A percentile compares a stretch with the other conserved stretches of the same genome.
These are phyloP conservation scores for Chaetogeoica ovagalla DNA, from an alignment of 2,888 invertebrate genomes.

Conservation along the genomic window DNA sequence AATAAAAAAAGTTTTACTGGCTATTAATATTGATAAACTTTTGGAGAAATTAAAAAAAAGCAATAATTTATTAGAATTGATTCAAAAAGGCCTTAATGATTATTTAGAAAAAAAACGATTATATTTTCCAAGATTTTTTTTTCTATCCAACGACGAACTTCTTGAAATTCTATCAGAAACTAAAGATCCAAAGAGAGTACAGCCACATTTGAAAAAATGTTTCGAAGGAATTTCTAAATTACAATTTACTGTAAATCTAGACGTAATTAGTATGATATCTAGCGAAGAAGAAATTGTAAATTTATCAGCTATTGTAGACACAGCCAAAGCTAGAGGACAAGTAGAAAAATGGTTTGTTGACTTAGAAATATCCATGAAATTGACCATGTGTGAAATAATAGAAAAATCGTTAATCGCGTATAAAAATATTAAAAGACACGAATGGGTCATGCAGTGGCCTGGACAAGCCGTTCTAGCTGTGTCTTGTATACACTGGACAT, in stretches of 20 bases:
- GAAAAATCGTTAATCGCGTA: conserved; percentile 74
- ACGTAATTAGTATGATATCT: conserved; percentile 86
- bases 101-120: conserved; percentile 87
- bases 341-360: conserved; percentile 95
- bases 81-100: conserved; percentile 84
- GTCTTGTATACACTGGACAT: conserved; percentile 87
- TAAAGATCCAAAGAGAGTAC: conserved; percentile 87
- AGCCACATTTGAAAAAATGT: conserved; percentile 93
- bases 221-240: conserved; percentile 91
- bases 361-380: conserved; percentile 83
- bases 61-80: conserved; percentile 81
- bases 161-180: conserved; percentile 87
- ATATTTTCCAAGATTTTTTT: conserved; percentile 82
- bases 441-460: conserved; percentile 90
- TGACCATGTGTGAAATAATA: conserved; percentile 72
- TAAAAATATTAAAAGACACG: conserved; percentile 66
- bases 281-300: conserved; percentile 81
- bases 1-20: conserved; percentile 81
- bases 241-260: conserved; percentile 82
- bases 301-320: conserved; percentile 77
- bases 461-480: conserved; percentile 87
- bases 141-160: conserved; percentile 75
- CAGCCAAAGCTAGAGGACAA: conserved; percentile 84
- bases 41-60: conserved; percentile 72
- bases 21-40: conserved; percentile 86